phyloP scores from a whole-genome alignment of 1,140 invertebrate species.

The Paraescarpia echinospica region DNA sequence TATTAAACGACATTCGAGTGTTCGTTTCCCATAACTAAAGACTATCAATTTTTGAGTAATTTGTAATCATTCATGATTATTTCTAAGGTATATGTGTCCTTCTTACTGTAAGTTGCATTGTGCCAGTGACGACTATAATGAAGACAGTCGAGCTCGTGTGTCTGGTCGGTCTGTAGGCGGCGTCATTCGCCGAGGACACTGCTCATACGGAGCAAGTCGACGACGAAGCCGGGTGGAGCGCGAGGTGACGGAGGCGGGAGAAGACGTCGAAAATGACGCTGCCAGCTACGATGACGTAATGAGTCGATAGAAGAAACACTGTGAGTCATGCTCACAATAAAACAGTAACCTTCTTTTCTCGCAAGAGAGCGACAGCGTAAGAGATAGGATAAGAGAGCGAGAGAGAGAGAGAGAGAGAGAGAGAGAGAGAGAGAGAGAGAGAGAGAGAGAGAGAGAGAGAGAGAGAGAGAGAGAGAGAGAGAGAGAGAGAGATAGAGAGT shows the following conservation, averaged over 20 bases:
- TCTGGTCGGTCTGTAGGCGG: not conserved
- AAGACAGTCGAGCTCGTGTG: not conserved
- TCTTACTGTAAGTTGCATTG: too few species aligned
- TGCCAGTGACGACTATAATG: not conserved
- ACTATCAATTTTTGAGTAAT: too few species aligned
- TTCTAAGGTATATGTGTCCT: not conserved
- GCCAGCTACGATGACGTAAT: not conserved
- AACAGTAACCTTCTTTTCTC: too few species aligned
- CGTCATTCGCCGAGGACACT: not conserved
- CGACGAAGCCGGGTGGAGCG: not conserved
- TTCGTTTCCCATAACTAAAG: too few species aligned
- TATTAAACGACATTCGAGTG: too few species aligned
- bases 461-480: too few species aligned
- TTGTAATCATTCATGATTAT: not conserved
- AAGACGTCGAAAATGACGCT: not conserved
- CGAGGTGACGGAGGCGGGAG: not conserved
- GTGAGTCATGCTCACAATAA: not conserved
- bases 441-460: too few species aligned
- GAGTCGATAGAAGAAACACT: not conserved
- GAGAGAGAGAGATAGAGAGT: too few species aligned
- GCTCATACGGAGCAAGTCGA: not conserved
- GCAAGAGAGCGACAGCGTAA: too few species aligned
- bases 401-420: not conserved
- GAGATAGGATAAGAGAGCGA: too few species aligned
- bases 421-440: too few species aligned